Conservation (phyloP, 2,113 vertebrate species). For the Rhinopomastus cyanomelas region DNA sequence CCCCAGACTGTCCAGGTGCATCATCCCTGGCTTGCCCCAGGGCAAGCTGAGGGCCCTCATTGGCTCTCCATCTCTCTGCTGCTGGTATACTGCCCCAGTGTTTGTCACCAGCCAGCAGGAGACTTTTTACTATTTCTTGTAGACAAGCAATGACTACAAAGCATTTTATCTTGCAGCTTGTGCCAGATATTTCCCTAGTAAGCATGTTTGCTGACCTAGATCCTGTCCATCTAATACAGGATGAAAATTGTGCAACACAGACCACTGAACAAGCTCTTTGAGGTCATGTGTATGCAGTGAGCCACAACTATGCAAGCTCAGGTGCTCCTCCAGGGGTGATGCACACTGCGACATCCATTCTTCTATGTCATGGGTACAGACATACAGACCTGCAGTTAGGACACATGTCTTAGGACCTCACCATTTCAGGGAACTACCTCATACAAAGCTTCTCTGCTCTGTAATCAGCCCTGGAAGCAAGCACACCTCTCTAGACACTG, state of each 20-base stretch:
- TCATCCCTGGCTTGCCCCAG: too few species aligned
- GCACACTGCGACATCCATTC: not conserved
- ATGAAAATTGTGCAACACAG: not conserved
- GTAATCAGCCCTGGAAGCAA: not conserved
- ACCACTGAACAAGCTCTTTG: not conserved
- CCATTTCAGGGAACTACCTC: not conserved
- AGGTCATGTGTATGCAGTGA: not conserved
- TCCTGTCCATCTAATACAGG: not conserved
- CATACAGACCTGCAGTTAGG: not conserved
- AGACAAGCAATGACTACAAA: not conserved
- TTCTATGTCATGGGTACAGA: not conserved
- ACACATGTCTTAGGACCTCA: too few species aligned
- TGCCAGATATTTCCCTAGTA: not conserved
- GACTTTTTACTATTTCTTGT: too few species aligned
- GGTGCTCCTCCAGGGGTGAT: rapidly evolving
- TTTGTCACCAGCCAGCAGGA: too few species aligned
- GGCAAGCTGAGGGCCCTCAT: too few species aligned
- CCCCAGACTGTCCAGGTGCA: too few species aligned
- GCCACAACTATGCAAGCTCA: rapidly evolving
- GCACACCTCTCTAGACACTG: not conserved
- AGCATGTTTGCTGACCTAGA: not conserved
- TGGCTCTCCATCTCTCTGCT: too few species aligned
- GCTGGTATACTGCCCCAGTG: too few species aligned
- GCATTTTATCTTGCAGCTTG: not conserved
- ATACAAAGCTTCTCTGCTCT: not conserved